phyloP scores from a whole-genome alignment of 2,113 vertebrate species.

The Sclerurus mexicanus region DNA sequence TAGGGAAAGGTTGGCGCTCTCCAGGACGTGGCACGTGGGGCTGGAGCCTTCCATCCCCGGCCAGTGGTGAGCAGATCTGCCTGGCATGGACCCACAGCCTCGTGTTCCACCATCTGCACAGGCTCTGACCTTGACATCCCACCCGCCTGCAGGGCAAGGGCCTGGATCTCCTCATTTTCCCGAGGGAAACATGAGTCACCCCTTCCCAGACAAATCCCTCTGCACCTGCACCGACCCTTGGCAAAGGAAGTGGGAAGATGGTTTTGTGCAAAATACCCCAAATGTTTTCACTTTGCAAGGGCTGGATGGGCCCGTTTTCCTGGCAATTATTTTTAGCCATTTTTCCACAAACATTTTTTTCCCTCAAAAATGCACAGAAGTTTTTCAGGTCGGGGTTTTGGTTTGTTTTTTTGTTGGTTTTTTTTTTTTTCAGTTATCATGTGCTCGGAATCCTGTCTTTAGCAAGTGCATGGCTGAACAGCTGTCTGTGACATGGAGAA shows the following conservation, averaged over 20 bases:
- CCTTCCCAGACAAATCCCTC: neutral
- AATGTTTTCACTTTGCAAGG: conserved; percentile 30
- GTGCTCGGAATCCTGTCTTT: conserved; percentile 16
- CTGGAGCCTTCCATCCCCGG: neutral
- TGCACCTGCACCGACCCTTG: neutral
- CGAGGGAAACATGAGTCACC: neutral
- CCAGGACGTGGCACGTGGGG: neutral
- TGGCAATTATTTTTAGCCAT: conserved; percentile 31
- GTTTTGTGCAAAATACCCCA: neutral
- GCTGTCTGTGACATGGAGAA: conserved; percentile 30
- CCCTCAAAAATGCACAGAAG: neutral
- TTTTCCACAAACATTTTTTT: conserved; percentile 12
- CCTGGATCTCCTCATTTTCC: neutral
- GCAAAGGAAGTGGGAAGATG: neutral
- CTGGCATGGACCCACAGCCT: neutral
- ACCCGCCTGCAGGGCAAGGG: neutral
- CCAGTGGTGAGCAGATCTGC: accelerated
- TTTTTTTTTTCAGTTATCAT: neutral
- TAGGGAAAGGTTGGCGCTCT: neutral
- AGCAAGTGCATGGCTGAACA: conserved; percentile 48
- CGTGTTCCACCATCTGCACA: neutral
- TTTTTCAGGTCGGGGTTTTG: neutral
- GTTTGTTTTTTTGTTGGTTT: neutral
- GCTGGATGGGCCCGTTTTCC: neutral
- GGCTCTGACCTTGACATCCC: neutral